phyloP scores from a whole-genome alignment of 2,113 vertebrate genomes.

The Cyanoliseus patagonus region DNA sequence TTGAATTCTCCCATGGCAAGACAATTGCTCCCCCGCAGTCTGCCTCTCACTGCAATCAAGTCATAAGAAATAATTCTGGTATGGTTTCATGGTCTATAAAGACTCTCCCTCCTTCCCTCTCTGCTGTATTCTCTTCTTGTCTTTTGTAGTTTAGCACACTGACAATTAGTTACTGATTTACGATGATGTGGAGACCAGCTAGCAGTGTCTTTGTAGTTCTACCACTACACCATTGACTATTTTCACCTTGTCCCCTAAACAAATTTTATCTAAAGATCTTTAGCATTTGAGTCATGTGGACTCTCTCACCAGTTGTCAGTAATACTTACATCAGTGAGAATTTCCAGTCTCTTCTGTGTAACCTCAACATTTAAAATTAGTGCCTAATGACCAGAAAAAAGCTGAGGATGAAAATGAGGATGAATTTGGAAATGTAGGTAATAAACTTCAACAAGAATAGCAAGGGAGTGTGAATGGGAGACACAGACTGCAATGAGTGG shows the following conservation, averaged over 20 bases:
- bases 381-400: neutral
- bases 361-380: neutral
- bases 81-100: constrained; percentile 29
- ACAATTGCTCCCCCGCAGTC: constrained; percentile 18
- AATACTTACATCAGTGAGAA: neutral
- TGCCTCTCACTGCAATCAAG: constrained; percentile 22
- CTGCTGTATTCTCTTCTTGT: neutral
- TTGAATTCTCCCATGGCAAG: constrained; percentile 50
- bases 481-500: neutral
- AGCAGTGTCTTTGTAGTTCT: neutral
- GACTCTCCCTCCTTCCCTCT: neutral
- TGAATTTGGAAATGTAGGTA: neutral
- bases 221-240: neutral
- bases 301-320: neutral
- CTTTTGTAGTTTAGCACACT: neutral
- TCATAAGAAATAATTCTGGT: constrained; percentile 1
- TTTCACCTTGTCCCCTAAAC: neutral
- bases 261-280: neutral
- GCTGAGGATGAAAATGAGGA: neutral
- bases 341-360: neutral
- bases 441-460: neutral
- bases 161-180: constrained; percentile 1
- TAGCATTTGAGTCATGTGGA: neutral
- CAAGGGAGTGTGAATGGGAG: neutral
- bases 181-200: neutral